Percentiles rank a stretch among this genome's conserved stretches.
phyloP scores from a whole-genome alignment of 1,140 invertebrate genomes.

The Drosophila rufa region DNA sequence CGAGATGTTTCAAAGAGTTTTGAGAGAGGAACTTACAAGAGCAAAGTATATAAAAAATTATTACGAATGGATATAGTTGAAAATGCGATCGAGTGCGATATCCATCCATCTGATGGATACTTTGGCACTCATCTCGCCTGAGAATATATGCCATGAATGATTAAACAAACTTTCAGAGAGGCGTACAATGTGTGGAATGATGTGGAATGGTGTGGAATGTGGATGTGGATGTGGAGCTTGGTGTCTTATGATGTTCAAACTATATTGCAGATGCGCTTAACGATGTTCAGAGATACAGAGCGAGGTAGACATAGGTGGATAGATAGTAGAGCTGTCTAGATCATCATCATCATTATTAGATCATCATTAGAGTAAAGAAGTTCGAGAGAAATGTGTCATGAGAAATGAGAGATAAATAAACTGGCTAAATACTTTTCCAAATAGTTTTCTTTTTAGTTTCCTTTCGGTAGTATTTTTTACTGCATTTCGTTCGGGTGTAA shows the following conservation, averaged over 20 bases:
- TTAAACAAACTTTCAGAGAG: slow-evolving; percentile 65
- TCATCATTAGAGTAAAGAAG: slow-evolving; percentile 29
- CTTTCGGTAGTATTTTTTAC: slow-evolving; percentile 32
- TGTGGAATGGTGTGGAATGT: slow-evolving; percentile 42
- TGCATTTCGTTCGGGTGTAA: slow-evolving; percentile 47
- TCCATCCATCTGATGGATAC: not conserved
- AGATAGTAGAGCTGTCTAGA: slow-evolving; percentile 33
- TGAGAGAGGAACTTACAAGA: slow-evolving; percentile 73
- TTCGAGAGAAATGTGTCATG: slow-evolving; percentile 45
- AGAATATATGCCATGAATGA: slow-evolving; percentile 32
- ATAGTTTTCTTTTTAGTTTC: slow-evolving; percentile 24
- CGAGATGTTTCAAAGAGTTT: slow-evolving; percentile 81
- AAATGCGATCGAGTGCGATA: slow-evolving; percentile 6
- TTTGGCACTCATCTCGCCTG: not conserved
- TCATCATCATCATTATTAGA: slow-evolving; percentile 16
- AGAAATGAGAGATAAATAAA: slow-evolving; percentile 65
- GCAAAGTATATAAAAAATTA: slow-evolving; percentile 60
- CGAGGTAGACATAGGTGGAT: slow-evolving; percentile 41
- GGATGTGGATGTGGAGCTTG: slow-evolving; percentile 50
- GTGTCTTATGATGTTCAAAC: slow-evolving; percentile 62
- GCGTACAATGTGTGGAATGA: slow-evolving; percentile 63
- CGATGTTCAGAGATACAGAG: slow-evolving; percentile 48
- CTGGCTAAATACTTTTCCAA: slow-evolving; percentile 43
- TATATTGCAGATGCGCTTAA: slow-evolving; percentile 61
- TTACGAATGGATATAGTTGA: slow-evolving; percentile 56